Percentiles rank a stretch among this genome's conserved stretches.
Evolutionary conservation across 1,140 invertebrate genomes (phyloP).

Genomic region (Meloidogyne floridensis): DNA sequence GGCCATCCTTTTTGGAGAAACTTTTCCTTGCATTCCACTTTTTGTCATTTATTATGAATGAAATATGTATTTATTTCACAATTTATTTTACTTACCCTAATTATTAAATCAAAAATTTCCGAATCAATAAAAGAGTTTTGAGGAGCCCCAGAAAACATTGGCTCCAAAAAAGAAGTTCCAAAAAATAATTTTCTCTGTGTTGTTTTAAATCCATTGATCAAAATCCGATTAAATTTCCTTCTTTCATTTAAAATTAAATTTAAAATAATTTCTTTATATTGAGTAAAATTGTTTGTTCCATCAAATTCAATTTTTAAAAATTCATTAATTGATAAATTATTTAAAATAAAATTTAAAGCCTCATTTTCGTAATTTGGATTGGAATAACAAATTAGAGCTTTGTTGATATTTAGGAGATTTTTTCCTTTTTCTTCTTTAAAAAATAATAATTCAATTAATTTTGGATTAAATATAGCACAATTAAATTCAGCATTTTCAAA

Average conservation of each 20-base stretch:
- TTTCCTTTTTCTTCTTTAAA: neutral
- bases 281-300: neutral
- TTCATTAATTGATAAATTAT: neutral
- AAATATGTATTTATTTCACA: too few species aligned
- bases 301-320: neutral
- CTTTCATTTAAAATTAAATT: neutral
- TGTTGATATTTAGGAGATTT: neutral
- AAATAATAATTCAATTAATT: slow-evolving; percentile 1
- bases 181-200: neutral
- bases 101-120: neutral
- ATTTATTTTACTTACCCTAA: neutral
- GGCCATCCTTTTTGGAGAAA: too few species aligned
- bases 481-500: neutral
- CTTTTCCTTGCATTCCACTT: too few species aligned
- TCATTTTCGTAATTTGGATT: neutral
- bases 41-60: too few species aligned
- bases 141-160: neutral
- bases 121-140: neutral
- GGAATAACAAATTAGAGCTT: neutral
- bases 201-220: neutral
- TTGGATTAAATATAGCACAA: neutral
- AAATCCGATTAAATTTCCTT: neutral
- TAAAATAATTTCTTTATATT: neutral
- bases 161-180: neutral
- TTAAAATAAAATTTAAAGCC: neutral